Conservation (phyloP, 2,888 invertebrate genomes). For the Metallyticus violacea region DNA sequence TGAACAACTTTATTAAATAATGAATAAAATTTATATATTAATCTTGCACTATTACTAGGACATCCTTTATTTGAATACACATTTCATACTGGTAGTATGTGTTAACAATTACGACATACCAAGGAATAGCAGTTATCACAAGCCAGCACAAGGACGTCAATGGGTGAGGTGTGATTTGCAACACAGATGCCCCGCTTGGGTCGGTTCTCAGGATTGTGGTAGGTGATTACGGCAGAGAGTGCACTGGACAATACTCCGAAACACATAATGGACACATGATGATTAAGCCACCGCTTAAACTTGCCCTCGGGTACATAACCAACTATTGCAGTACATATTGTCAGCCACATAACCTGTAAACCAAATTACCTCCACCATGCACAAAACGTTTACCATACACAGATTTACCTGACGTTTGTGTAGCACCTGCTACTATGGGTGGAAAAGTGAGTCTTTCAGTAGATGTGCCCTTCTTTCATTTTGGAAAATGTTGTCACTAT, state of each 20-base stretch:
- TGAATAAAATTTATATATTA: no score
- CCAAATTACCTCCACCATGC: not conserved
- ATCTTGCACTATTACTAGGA: no score
- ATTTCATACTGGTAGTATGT: no score
- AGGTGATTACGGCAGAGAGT: slow-evolving; percentile 82
- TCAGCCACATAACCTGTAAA: slow-evolving; percentile 81
- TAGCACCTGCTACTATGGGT: no score
- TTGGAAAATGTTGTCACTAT: no score
- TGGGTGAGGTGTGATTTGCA: slow-evolving; percentile 98
- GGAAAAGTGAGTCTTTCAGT: no score
- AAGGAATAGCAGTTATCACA: slow-evolving; percentile 96
- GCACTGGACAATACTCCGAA: slow-evolving; percentile 91
- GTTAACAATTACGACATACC: slow-evolving; percentile 60
- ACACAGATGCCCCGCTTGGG: slow-evolving; percentile 91
- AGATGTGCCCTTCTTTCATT: no score
- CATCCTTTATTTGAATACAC: no score
- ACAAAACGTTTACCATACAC: not conserved
- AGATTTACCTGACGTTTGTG: no score
- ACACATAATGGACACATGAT: slow-evolving; percentile 79
- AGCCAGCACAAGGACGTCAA: slow-evolving; percentile 94
- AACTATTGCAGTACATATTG: slow-evolving; percentile 80
- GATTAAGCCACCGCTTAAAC: slow-evolving; percentile 76
- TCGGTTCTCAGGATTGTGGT: slow-evolving; percentile 82
- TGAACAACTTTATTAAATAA: no score
- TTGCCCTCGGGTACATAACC: slow-evolving; percentile 77